A percentile compares a stretch with the other conserved stretches of the same genome.
These are phyloP conservation scores for Anticlea derivata DNA, from an alignment of 2,888 invertebrate genomes.

Conservation along the genomic window DNA sequence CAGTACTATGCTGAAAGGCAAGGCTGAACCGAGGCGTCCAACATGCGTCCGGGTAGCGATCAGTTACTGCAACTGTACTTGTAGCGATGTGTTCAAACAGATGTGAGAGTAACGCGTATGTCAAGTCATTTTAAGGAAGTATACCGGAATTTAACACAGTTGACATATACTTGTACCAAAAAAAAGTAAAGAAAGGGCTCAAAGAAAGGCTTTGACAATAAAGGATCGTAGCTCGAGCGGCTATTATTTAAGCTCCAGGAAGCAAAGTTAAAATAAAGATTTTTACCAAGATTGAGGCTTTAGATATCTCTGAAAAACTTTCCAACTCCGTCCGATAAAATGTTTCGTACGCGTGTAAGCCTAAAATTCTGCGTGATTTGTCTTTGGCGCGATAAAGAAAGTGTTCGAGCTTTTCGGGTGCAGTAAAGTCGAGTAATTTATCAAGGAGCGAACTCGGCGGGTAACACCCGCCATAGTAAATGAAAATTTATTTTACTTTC, in stretches of 20 bases:
- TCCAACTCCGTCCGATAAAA: slow-evolving; percentile 64
- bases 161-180: neutral
- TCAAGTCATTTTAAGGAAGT: no score
- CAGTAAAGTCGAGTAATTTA: slow-evolving; percentile 48
- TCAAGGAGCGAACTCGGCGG: slow-evolving; percentile 36
- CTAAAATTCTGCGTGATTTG: slow-evolving; percentile 70
- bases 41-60: no score
- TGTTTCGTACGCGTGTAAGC: slow-evolving; percentile 74
- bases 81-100: no score
- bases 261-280: slow-evolving; percentile 65
- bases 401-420: slow-evolving; percentile 45
- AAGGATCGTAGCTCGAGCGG: slow-evolving; percentile 17
- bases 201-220: slow-evolving; percentile 5
- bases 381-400: slow-evolving; percentile 62
- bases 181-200: neutral
- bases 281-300: slow-evolving; percentile 67
- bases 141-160: neutral
- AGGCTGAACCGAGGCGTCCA: no score
- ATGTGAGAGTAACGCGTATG: no score
- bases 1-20: slow-evolving; percentile 3
- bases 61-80: no score
- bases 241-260: slow-evolving; percentile 60
- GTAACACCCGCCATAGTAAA: slow-evolving; percentile 29
- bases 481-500: slow-evolving; percentile 42
- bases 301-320: slow-evolving; percentile 69